Base-by-base conservation (phyloP, 2,888 invertebrate species). In the Scaptodrosophila latifasciaeformis region DNA sequence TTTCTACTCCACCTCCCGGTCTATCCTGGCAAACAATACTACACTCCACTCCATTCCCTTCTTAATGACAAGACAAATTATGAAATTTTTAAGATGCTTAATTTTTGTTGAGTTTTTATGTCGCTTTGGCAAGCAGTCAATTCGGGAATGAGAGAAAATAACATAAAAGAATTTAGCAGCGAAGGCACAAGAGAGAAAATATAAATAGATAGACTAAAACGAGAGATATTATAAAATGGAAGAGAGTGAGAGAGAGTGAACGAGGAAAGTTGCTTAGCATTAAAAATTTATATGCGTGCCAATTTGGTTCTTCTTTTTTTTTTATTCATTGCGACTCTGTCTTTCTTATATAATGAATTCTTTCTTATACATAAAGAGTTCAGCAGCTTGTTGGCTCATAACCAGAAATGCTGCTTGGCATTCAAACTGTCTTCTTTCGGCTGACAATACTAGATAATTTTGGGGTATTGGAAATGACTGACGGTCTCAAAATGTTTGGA, bases 61-160 rank as follows among this genome's bases (percentile, higher is more conserved):
- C 50, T 61, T 77, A 72, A 72, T 74, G 74, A 72, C 74, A 74
- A 75, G 71, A 66, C 68, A 75, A 78, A 74, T 78, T 67, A 75
- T 75, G 76, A 68, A 75, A 64, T 70, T 75, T 70, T 65, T 66
- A 70, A 69, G 74, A 62, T 63, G 60, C 49, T 77, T 72, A 62
- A 67, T 69, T 64, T 69, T 65, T 60, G 49, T 64, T 54, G 53
- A 15, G 24, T 27, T 44, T 21, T 49, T 44, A 49, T 46, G 27
- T 39, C 42, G 34, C 21, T 10, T 65, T 67, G 65, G 67, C 67
- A 62, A 44, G 37, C 50, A 57, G 24, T 53, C 46, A 42, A 40
- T 17, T 30, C 6, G n/a, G 37, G 37, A 24, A 3, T 24, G 24
- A 24, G 4, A 3, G 24, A 24, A 24, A n/a, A n/a, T n/a, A n/a